A percentile compares a stretch with the other conserved stretches of the same genome.
Evolutionary conservation across 2,888 invertebrate species (phyloP).

Genomic region (Diaphora mendica): DNA sequence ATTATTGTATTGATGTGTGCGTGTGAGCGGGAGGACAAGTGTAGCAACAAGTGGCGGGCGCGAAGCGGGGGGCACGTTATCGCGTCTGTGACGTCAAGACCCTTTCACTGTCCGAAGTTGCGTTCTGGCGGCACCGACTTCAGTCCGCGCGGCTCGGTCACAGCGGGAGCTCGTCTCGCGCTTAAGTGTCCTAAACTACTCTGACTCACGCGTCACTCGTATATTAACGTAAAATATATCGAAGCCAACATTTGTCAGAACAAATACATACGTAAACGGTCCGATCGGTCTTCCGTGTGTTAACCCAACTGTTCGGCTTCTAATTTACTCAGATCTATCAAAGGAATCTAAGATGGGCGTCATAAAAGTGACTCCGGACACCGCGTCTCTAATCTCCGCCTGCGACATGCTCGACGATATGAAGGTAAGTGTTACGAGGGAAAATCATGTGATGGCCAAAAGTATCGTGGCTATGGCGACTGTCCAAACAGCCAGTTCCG

Average conservation of each 20-base stretch:
- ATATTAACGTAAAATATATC: slow-evolving; percentile 55
- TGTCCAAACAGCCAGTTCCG: slow-evolving; percentile 63
- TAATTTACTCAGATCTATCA: slow-evolving; percentile 24
- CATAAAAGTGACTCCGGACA: slow-evolving; percentile 80
- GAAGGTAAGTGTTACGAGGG: slow-evolving; percentile 72
- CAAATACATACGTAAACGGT: slow-evolving; percentile 71
- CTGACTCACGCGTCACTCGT: slow-evolving; percentile 74
- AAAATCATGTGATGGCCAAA: slow-evolving; percentile 63
- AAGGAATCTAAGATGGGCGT: slow-evolving; percentile 73
- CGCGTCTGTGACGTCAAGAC: slow-evolving; percentile 86
- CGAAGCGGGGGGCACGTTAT: slow-evolving; percentile 75
- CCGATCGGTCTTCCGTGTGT: slow-evolving; percentile 74
- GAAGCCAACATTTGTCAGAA: slow-evolving; percentile 58
- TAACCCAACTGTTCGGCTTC: slow-evolving; percentile 46
- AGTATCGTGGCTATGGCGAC: slow-evolving; percentile 52
- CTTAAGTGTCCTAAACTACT: slow-evolving; percentile 69
- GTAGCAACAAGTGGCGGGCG: slow-evolving; percentile 79
- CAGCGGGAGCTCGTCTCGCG: slow-evolving; percentile 80
- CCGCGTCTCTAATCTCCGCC: slow-evolving; percentile 77
- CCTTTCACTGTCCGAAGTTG: slow-evolving; percentile 83
- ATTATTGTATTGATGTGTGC: slow-evolving; percentile 51
- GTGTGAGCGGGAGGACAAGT: slow-evolving; percentile 64
- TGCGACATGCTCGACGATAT: slow-evolving; percentile 84
- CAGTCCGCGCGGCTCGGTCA: slow-evolving; percentile 86
- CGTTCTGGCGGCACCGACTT: slow-evolving; percentile 52